phyloP scores from a whole-genome alignment of 2,113 vertebrate genomes.

The Petroica traversi region DNA sequence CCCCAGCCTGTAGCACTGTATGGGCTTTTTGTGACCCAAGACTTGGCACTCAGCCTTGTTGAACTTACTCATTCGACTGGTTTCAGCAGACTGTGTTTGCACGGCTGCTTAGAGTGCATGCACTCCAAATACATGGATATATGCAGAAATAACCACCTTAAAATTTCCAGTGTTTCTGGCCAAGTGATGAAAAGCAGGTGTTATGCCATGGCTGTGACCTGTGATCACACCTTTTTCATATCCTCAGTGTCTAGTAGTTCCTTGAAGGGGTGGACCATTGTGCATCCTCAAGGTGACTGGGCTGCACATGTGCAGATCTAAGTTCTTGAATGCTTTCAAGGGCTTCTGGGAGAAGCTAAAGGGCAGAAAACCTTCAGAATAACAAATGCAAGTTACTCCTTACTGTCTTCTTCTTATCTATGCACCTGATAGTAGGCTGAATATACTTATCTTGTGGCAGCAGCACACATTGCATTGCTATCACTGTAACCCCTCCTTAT shows the following conservation, averaged over 20 bases:
- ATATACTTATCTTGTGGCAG: not conserved
- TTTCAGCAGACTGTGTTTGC: not conserved
- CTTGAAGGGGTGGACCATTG: not conserved
- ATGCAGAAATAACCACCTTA: not conserved
- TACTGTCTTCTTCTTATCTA: not conserved
- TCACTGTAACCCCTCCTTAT: not conserved
- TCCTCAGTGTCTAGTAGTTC: not conserved
- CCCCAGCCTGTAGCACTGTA: not conserved
- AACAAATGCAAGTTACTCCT: not conserved
- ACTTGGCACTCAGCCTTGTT: fast-evolving
- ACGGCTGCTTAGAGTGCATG: not conserved
- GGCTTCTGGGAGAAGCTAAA: not conserved
- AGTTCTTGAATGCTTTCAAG: not conserved
- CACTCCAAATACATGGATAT: not conserved
- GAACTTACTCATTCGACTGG: not conserved
- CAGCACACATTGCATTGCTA: too few relatives aligned
- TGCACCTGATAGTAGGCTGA: not conserved
- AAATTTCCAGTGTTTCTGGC: not conserved
- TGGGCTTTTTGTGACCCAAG: not conserved
- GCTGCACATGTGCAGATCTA: not conserved
- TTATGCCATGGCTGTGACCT: not conserved
- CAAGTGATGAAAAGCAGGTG: not conserved
- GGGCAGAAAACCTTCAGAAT: not conserved
- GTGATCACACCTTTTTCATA: not conserved
- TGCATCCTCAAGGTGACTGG: not conserved